Percentiles rank a stretch among this genome's conserved stretches.
Conservation (phyloP, 2,888 invertebrate species). For the Mimachlamys varia region DNA sequence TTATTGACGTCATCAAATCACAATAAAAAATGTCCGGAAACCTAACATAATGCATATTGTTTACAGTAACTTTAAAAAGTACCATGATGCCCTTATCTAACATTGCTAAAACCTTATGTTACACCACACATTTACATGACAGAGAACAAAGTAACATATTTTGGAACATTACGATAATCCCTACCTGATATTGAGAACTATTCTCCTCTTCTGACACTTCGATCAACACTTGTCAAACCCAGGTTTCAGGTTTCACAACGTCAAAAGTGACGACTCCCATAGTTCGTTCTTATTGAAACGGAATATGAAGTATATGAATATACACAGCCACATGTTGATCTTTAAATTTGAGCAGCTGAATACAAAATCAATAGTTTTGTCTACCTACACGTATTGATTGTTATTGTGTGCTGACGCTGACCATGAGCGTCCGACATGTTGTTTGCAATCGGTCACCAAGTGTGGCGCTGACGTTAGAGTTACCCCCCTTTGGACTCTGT, state of each 20-base stretch:
- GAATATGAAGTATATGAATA: background rate
- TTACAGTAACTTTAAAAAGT: too few species aligned
- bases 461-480: background rate
- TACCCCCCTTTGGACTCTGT: background rate
- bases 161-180: background rate
- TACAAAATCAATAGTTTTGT: background rate
- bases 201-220: background rate
- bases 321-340: background rate
- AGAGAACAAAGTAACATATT: too few species aligned
- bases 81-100: too few species aligned
- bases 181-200: background rate
- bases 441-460: constrained; percentile 29
- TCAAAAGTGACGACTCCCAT: background rate
- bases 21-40: background rate
- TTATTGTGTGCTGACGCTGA: background rate
- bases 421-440: constrained; percentile 14
- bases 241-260: background rate
- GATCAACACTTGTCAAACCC: background rate
- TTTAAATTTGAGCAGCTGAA: background rate
- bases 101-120: too few species aligned
- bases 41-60: too few species aligned
- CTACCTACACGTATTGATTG: background rate
- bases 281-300: background rate
- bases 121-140: too few species aligned
- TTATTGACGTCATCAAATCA: constrained; percentile 8